Base-by-base conservation (phyloP, 1,140 invertebrate genomes). In the Oreohelix idahoensis region DNA sequence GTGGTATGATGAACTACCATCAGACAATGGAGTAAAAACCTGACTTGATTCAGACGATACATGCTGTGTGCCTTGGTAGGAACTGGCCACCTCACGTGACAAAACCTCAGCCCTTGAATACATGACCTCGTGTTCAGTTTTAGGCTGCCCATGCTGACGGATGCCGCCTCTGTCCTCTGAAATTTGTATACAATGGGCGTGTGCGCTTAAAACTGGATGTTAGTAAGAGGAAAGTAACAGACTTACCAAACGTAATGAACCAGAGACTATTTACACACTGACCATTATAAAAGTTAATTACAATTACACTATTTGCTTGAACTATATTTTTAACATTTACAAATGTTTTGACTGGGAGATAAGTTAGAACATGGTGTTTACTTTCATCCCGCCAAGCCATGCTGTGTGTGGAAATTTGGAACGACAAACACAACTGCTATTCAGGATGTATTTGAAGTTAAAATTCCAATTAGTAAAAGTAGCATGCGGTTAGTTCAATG, bases 21-120 rank as follows among this genome's bases (percentile, higher is more conserved):
- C 86, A 26, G 84, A 85, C 29, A 71, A 66, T 26, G 86, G 86
- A 74, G 84, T 87, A 32, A 81, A 58, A 15, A 84, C 79, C 42
- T 86, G 83, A 63, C 79, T 63, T 13, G 83, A 79, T 51, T 77
- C 75, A 0, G 75, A 63, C 38, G 51, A 32, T 26, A 82, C 69
- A 23, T 75, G 49, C 38, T 73, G 36, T 11, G 29, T 26, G 23
- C 71, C 38, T 20, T 36, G 49, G 8, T 38, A 42, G 35, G 77
- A 39, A 42, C 45, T 51, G 51, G 17, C 13, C 32, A 53, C 58
- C 10, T 79, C 51, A n/a, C 39, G 45, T 15, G 53, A 35, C 20
- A 66, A 53, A 81, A 81, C 26, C 35, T 81, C 79, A 38, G 80
- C 80, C 32, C 80, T 51, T 26, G 79, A 81, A 38, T 81, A 81